Conservation (phyloP, 2,113 vertebrate genomes). For the Entosphenus tridentatus region DNA sequence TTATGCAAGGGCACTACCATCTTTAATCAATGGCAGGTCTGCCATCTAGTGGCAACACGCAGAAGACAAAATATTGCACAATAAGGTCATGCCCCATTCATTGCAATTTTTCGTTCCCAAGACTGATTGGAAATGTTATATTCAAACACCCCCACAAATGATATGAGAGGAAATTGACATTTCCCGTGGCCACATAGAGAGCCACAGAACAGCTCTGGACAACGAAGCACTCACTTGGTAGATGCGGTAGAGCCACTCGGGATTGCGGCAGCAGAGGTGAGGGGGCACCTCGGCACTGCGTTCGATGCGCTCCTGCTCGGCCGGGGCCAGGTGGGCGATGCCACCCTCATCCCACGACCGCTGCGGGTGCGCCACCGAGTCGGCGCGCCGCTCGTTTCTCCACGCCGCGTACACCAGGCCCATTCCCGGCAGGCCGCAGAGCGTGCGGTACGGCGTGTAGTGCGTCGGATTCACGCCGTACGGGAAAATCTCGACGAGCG, state of each 20-base stretch:
- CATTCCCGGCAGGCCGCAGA: constrained; percentile 69
- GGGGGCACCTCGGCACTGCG: constrained; percentile 56
- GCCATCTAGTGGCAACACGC: too few relatives aligned
- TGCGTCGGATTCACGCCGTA: constrained; percentile 84
- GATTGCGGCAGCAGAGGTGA: constrained; percentile 80
- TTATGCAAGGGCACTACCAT: too few relatives aligned
- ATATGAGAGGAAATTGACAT: too few relatives aligned
- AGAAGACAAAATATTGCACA: too few relatives aligned
- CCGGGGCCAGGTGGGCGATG: constrained; percentile 51
- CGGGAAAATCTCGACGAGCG: constrained; percentile 69
- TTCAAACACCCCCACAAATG: too few relatives aligned
- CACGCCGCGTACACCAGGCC: constrained; percentile 76
- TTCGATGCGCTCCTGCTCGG: constrained; percentile 55
- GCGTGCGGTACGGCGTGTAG: constrained; percentile 79
- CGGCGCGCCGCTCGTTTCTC: constrained; percentile 47
- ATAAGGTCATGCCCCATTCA: too few relatives aligned
- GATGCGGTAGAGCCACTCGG: constrained; percentile 88
- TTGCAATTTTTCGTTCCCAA: too few relatives aligned
- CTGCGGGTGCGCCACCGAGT: constrained; percentile 48
- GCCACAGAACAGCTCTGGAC: neutral
- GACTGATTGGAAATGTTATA: too few relatives aligned
- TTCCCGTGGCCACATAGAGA: too few relatives aligned
- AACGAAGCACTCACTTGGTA: constrained; percentile 25
- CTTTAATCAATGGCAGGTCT: too few relatives aligned
- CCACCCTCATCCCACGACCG: constrained; percentile 85